Conservation (phyloP, 2,113 vertebrate genomes). For the Oriolus oriolus region DNA sequence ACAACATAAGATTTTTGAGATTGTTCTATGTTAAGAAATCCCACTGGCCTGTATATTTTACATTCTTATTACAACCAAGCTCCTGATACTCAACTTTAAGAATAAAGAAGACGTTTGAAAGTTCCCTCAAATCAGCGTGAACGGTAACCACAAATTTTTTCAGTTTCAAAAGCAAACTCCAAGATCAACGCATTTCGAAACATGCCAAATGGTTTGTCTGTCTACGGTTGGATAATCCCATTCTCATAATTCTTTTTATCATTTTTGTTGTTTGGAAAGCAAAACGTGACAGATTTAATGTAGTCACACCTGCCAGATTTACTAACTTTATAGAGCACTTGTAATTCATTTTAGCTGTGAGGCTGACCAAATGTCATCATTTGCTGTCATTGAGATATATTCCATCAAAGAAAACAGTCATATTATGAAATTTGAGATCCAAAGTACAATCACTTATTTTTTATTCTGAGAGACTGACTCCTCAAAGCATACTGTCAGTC, state of each 20-base stretch:
- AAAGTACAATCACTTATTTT: neutral
- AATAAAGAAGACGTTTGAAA: neutral
- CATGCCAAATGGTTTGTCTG: neutral
- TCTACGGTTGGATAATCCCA: neutral
- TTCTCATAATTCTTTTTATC: neutral
- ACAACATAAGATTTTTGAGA: neutral
- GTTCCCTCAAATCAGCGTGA: neutral
- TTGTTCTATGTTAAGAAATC: neutral
- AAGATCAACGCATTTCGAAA: neutral
- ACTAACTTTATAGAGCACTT: neutral
- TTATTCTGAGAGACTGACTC: neutral
- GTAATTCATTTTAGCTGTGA: neutral
- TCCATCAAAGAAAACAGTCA: neutral
- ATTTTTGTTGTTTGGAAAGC: neutral
- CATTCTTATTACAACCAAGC: neutral
- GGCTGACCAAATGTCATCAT: neutral
- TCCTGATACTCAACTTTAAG: neutral
- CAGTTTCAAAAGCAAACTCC: neutral
- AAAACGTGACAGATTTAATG: neutral
- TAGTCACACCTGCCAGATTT: neutral
- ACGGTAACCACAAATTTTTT: neutral
- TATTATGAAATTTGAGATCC: neutral
- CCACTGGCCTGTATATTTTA: neutral
- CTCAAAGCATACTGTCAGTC: neutral
- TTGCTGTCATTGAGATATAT: neutral